phyloP scores from a whole-genome alignment of 2,888 invertebrate species.

The Andrena haemorrhoa region DNA sequence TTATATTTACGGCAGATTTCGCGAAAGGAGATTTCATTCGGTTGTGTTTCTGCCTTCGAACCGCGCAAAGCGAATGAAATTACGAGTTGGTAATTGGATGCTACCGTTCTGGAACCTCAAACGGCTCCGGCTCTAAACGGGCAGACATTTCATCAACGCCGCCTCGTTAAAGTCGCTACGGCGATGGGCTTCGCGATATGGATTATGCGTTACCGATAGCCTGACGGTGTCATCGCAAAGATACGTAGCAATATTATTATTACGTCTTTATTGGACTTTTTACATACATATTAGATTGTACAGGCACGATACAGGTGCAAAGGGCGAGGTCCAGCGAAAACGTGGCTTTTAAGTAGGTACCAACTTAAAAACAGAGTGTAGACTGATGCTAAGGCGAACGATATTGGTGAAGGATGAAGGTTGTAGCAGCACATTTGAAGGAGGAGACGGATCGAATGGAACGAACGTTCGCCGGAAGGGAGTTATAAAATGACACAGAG shows the following conservation, averaged over 20 bases:
- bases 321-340: too few species aligned
- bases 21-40: conserved; percentile 11
- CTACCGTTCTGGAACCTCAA: not conserved
- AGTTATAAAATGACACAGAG: too few species aligned
- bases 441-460: too few species aligned
- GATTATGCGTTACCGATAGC: not conserved
- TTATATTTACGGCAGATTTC: conserved; percentile 51
- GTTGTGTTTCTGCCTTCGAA: not conserved
- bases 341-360: too few species aligned
- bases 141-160: conserved; percentile 35
- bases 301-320: too few species aligned
- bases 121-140: conserved; percentile 3
- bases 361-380: too few species aligned
- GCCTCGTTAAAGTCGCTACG: conserved; percentile 19
- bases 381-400: too few species aligned
- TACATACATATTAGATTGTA: too few species aligned
- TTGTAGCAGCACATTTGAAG: too few species aligned
- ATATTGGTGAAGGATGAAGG: too few species aligned
- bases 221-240: not conserved
- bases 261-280: too few species aligned
- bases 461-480: too few species aligned
- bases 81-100: conserved; percentile 46
- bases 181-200: not conserved
- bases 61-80: conserved; percentile 29
- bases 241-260: not conserved